Evolutionary conservation across 92 coral and sea anemone genomes (phyloP), one percentile per base, ranked within the genome.

Genomic region (Porites divaricata): DNA sequence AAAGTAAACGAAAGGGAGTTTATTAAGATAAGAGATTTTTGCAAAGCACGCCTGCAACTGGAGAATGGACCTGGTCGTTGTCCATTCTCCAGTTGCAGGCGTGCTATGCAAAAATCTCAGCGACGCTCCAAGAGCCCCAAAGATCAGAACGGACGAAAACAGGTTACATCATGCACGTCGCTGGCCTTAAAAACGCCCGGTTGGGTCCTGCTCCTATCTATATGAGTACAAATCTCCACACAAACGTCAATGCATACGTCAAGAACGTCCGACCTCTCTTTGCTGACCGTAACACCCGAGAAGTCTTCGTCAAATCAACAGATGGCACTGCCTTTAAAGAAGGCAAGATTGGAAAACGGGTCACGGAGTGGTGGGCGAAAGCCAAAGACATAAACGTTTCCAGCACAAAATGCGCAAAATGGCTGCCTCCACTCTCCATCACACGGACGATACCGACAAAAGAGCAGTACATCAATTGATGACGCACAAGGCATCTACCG

Each of bases 21-120:
- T 53, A 16, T 67, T 3, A 1, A 15, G 8, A 26, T 67, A 5
- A 11, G 24, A 4, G 51, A 28, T 45, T 45, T 26, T 19, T 11
- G 26, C n/a, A 24, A 26, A 11, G 74, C 74, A 69, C 74, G 74
- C 1, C 3, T 69, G 4, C 51, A 28, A n/a, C 8, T 69, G 10
- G 74, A 69, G 35, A 69, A 69, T 24, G 74, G 15, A n/a, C n/a
- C n/a, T n/a, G n/a, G n/a, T n/a, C n/a, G n/a, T n/a, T n/a, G n/a
- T n/a, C n/a, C n/a, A n/a, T n/a, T n/a, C n/a, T n/a, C n/a, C n/a
- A n/a, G n/a, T n/a, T n/a, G n/a, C n/a, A n/a, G n/a, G n/a, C n/a
- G n/a, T n/a, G n/a, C n/a, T n/a, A n/a, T n/a, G 52, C 74, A 69
- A 45, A 69, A 53, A 45, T 53, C 74, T 12, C 74, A 69, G 74